phyloP scores from a whole-genome alignment of 2,888 invertebrate genomes.

The Trichopria drosophilae region DNA sequence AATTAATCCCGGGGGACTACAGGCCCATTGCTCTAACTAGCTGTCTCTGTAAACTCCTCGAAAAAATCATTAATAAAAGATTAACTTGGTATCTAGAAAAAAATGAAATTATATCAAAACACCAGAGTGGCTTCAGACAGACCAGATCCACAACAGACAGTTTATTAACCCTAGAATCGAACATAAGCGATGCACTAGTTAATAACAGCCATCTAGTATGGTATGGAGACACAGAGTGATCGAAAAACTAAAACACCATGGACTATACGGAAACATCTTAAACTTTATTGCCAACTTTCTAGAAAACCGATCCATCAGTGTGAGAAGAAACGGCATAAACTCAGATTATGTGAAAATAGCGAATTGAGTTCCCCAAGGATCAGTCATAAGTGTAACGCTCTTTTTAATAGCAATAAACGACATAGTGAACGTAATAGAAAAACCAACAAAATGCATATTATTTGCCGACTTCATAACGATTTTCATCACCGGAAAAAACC shows the following conservation, averaged over 20 bases:
- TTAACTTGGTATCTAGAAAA: background rate
- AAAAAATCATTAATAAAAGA: background rate
- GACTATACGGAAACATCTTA: background rate
- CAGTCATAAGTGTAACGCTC: background rate
- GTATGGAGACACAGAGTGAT: background rate
- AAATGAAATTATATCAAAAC: background rate
- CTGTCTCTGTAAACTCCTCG: background rate
- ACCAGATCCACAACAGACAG: constrained; percentile 4
- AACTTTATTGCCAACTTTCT: background rate
- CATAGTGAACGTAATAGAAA: background rate
- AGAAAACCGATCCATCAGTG: background rate
- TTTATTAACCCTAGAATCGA: too few relatives aligned
- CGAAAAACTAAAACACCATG: background rate
- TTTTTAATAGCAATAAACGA: constrained; percentile 6
- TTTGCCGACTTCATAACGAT: constrained; percentile 18
- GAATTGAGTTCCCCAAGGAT: background rate
- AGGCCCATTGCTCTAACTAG: too few relatives aligned
- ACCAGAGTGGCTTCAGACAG: constrained; percentile 2
- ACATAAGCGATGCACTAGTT: background rate
- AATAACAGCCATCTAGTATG: background rate
- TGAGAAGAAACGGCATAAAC: background rate
- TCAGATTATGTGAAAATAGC: background rate
- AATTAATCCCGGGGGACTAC: background rate
- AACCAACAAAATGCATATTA: background rate
- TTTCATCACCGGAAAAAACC: constrained; percentile 13